phyloP scores from a whole-genome alignment of 2,888 invertebrate genomes.

The Ophion costatus region DNA sequence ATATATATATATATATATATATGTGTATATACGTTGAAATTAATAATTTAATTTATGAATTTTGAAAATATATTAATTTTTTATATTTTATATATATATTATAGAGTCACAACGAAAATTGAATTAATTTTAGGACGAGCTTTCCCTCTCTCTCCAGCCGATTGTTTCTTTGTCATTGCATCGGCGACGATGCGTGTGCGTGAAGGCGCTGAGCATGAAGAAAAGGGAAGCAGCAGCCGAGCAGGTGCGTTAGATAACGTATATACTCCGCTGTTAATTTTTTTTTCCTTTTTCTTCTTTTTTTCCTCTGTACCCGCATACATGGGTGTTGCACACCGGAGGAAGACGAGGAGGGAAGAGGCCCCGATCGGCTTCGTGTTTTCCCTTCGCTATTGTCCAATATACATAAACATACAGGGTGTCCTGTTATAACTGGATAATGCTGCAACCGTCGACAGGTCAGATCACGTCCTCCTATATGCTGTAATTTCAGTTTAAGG shows the following conservation, averaged over 20 bases:
- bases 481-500: too few species aligned
- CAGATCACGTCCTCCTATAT: too few species aligned
- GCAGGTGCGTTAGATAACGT: slow-evolving; percentile 76
- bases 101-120: slow-evolving; percentile 21
- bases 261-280: slow-evolving; percentile 12
- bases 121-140: slow-evolving; percentile 46
- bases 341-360: slow-evolving; percentile 6
- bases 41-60: too few species aligned
- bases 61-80: too few species aligned
- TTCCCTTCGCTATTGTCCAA: background rate
- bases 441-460: too few species aligned
- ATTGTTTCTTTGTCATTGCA: slow-evolving; percentile 52
- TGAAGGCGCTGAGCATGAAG: slow-evolving; percentile 57
- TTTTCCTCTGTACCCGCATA: slow-evolving; percentile 48
- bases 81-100: too few species aligned
- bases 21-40: too few species aligned
- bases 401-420: slow-evolving; percentile 54
- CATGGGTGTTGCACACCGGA: slow-evolving; percentile 20
- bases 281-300: slow-evolving; percentile 16
- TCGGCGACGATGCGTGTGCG: slow-evolving; percentile 32
- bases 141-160: slow-evolving; percentile 20
- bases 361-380: slow-evolving; percentile 56
- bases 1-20: too few species aligned
- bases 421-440: too few species aligned
- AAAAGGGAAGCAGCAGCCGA: slow-evolving; percentile 54